Evolutionary conservation across 2,888 invertebrate species (phyloP).

Genomic region (Dinocampus coccinellae): DNA sequence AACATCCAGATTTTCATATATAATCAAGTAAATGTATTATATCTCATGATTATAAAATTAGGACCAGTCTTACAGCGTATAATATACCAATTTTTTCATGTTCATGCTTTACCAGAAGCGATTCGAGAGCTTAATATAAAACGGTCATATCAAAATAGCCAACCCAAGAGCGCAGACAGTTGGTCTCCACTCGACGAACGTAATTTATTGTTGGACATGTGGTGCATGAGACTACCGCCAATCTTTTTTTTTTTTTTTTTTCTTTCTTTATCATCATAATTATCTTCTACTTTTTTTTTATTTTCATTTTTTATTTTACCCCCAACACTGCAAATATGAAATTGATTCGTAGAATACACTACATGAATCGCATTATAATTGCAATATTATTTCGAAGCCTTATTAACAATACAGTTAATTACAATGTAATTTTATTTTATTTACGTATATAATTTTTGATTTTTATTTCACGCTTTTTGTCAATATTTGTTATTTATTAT

Average conservation of each 20-base stretch:
- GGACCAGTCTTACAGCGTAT: not conserved
- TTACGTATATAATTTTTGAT: too few relatives aligned
- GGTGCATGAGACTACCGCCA: slow-evolving; percentile 3
- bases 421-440: not conserved
- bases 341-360: slow-evolving; percentile 10
- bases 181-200: slow-evolving; percentile 27
- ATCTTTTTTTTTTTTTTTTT: not conserved
- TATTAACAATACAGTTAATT: not conserved
- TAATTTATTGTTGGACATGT: slow-evolving; percentile 19
- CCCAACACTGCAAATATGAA: slow-evolving; percentile 12
- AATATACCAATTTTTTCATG: not conserved
- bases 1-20: not conserved
- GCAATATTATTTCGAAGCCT: slow-evolving; percentile 7
- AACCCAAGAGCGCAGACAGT: slow-evolving; percentile 20
- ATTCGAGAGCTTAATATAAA: slow-evolving; percentile 15
- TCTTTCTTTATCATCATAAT: not conserved
- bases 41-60: not conserved
- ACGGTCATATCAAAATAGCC: slow-evolving; percentile 15
- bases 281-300: not conserved
- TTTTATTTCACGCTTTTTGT: not conserved
- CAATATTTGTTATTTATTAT: too few relatives aligned
- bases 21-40: not conserved
- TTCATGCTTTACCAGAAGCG: not conserved
- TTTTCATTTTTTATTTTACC: slow-evolving; percentile 17
- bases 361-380: not conserved